Conservation (phyloP, 64 coral and sea anemone genomes). For the Acropora yongei region DNA sequence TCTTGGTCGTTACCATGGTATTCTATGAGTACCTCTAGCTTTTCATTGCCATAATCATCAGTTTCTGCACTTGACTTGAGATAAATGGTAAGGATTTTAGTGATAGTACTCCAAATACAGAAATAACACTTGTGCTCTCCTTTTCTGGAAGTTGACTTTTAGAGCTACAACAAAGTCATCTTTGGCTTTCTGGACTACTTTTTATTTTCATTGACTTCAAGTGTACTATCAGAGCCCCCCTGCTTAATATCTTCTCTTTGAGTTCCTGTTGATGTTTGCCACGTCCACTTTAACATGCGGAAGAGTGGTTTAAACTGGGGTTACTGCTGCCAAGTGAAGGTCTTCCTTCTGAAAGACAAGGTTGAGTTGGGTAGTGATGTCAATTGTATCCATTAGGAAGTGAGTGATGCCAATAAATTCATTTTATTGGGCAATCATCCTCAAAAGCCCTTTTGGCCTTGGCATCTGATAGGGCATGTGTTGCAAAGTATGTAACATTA, state of each 20-base stretch:
- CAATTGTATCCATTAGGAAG: not conserved
- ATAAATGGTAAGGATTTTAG: constrained; percentile 6
- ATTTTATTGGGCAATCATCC: not conserved
- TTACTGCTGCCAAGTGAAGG: constrained; percentile 34
- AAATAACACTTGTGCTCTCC: constrained; percentile 21
- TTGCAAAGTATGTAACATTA: constrained; percentile 16
- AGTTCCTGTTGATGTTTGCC: constrained; percentile 24
- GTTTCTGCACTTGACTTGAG: constrained; percentile 17
- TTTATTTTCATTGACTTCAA: constrained; percentile 1
- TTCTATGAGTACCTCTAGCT: constrained; percentile 5
- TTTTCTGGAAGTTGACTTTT: constrained; percentile 14
- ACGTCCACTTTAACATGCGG: not conserved
- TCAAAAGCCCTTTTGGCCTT: constrained; percentile 11
- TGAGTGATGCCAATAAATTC: not conserved
- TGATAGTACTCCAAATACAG: constrained; percentile 13
- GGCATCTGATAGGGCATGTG: not conserved
- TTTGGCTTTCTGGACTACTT: constrained; percentile 10
- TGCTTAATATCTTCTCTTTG: constrained; percentile 25
- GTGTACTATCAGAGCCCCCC: not conserved
- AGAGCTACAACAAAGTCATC: constrained; percentile 22
- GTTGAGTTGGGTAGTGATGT: constrained; percentile 2
- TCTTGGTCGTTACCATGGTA: not conserved
- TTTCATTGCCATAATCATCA: constrained; percentile 22
- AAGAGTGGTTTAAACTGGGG: constrained; percentile 24
- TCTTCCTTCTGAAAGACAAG: constrained; percentile 7